Base-by-base conservation (phyloP, 2,888 invertebrate genomes). In the Phlogophora meticulosa region DNA sequence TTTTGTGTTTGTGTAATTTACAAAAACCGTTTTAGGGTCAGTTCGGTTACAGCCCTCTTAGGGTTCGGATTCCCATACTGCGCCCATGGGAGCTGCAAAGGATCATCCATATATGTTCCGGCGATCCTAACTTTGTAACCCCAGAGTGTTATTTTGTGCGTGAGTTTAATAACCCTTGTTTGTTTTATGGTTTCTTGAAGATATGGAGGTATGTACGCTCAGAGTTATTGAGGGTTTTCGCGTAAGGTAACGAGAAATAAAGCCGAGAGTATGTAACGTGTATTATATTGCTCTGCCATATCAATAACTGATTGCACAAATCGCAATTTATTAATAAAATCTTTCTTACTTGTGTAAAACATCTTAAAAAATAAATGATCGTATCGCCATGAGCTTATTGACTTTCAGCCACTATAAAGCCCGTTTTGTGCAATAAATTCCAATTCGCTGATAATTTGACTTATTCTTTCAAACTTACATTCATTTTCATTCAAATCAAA, bases 1-100 rank as follows among this genome's bases (percentile, higher is more conserved):
- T 62, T 65, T 69, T 15, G 61, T 75, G 70, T 74, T 78, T 76
- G 70, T 76, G 62, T 80, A 76, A 84, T 76, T 76, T 81, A 81
- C 72, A 77, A 75, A 79, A 83, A 80, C 76, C 71, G 77, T 68
- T 82, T 78, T 65, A 72, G 67, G 83, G 82, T 75, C 66, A 74
- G 71, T 69, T 71, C n/a, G 77, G 56, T 58, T 60, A 77, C 45
- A 59, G 55, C 63, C 22, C 77, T 61, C 70, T 62, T 66, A 56
- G 55, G 78, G 58, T 59, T 61, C 49, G 52, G 46, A 55, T 52
- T 72, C 52, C 49, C 45, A 24, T 68, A 64, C 51, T 46, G 52
- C 40, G 17, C 84, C 70, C 76, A 46, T 24, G 84, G 75, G 78
- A 66, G 49, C 62, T 48, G 78, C 76, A 70, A 66, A 45, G 51